Percentiles rank a stretch among this genome's conserved stretches.
These are phyloP conservation scores for Pocillopora damicornis DNA, from an alignment of 64 coral and sea anemone species.

Conservation along the genomic window DNA sequence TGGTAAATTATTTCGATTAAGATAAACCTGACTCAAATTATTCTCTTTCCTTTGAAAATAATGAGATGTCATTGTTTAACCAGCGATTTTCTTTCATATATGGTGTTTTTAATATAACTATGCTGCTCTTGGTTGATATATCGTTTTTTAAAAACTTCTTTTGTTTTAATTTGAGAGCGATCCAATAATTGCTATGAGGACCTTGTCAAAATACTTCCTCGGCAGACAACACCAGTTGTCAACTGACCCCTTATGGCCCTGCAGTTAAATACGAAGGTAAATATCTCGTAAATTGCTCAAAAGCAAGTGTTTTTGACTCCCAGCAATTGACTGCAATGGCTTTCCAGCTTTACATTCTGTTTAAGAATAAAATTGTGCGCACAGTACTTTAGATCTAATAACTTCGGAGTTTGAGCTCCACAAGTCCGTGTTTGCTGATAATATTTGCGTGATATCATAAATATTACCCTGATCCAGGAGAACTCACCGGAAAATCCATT, in stretches of 20 bases:
- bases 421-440: not conserved
- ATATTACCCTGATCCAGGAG: not conserved
- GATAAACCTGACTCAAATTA: not conserved
- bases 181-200: not conserved
- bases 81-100: not conserved
- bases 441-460: not conserved
- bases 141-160: not conserved
- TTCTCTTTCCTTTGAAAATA: not conserved
- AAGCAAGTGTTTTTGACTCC: not conserved
- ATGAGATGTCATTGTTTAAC: not conserved
- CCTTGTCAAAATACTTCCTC: constrained; percentile 30
- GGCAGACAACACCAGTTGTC: not conserved
- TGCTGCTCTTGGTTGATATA: not conserved
- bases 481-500: constrained; percentile 30
- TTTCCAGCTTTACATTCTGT: not conserved
- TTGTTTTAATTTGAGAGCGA: not conserved
- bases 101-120: not conserved
- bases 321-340: not conserved
- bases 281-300: not conserved
- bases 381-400: not conserved
- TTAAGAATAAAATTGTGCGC: not conserved
- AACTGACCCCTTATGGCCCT: not conserved
- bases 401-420: not conserved
- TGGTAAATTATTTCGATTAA: constrained; percentile 7
- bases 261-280: not conserved